Evolutionary conservation across 2,113 vertebrate species (phyloP).

Genomic region (Dicentrarchus labrax): DNA sequence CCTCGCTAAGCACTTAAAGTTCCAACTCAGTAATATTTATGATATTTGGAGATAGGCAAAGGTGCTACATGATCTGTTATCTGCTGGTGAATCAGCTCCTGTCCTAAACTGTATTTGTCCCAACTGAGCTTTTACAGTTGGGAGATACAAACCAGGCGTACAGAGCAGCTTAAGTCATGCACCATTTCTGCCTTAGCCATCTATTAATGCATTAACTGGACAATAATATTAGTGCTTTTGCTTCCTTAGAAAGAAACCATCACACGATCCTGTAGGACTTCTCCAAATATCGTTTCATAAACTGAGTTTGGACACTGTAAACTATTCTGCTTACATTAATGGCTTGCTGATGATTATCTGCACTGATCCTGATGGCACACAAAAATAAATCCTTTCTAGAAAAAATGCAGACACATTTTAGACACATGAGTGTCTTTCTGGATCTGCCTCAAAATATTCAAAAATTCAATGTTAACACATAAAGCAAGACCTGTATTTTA

Average conservation of each 20-base stretch:
- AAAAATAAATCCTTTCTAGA: background rate
- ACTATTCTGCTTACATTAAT: slow-evolving; percentile 13
- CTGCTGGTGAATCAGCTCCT: slow-evolving; percentile 37
- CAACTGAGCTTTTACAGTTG: slow-evolving; percentile 21
- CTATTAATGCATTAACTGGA: slow-evolving; percentile 47
- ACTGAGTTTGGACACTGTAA: slow-evolving; percentile 47
- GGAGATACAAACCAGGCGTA: slow-evolving; percentile 54
- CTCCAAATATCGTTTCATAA: slow-evolving; percentile 48
- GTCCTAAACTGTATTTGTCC: slow-evolving; percentile 30
- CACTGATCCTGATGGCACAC: background rate
- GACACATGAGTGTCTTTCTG: background rate
- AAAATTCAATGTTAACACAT: background rate
- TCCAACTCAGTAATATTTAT: background rate
- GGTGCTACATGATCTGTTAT: slow-evolving; percentile 11
- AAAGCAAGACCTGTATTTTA: background rate
- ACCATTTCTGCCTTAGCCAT: slow-evolving; percentile 34
- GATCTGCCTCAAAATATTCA: slow-evolving; percentile 1
- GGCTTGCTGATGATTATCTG: slow-evolving; percentile 34
- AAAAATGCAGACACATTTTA: background rate
- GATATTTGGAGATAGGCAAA: slow-evolving; percentile 5
- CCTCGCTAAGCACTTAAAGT: background rate
- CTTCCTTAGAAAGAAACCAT: slow-evolving; percentile 42
- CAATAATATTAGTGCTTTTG: slow-evolving; percentile 56
- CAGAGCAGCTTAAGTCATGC: slow-evolving; percentile 20
- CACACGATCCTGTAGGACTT: slow-evolving; percentile 13